phyloP scores from a whole-genome alignment of 2,797 vertebrate genomes.

The Mastacembelus armatus region DNA sequence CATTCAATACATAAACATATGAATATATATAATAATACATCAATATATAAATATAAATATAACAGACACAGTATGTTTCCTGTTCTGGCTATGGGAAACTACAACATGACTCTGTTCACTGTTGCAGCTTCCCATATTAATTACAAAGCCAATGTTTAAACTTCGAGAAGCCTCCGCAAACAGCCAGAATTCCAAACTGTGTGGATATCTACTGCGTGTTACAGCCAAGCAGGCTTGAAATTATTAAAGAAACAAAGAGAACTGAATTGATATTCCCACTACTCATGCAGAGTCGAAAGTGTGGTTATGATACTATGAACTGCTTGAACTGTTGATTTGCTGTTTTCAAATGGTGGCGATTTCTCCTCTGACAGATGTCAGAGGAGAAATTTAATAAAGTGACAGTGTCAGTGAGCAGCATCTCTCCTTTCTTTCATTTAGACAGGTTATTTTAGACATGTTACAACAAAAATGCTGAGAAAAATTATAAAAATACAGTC shows the following conservation, averaged over 20 bases:
- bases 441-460: too few species aligned
- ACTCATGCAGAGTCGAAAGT: too few species aligned
- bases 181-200: constrained; percentile 27
- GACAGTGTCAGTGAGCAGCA: too few species aligned
- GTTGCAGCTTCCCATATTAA: constrained; percentile 20
- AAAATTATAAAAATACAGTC: background rate
- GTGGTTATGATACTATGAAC: too few species aligned
- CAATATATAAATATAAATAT: constrained; percentile 5
- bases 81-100: constrained; percentile 38
- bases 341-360: background rate
- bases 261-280: constrained; percentile 12
- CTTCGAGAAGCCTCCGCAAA: constrained; percentile 31
- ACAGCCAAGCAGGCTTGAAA: constrained; percentile 23
- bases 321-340: too few species aligned
- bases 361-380: background rate
- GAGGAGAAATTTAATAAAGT: too few species aligned
- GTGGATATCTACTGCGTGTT: too few species aligned
- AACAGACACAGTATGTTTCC: constrained; percentile 11
- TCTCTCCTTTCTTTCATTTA: too few species aligned
- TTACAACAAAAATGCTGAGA: too few species aligned
- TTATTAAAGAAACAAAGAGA: constrained; percentile 5
- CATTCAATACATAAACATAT: constrained; percentile 22
- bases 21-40: too few species aligned
- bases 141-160: constrained; percentile 57
- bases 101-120: constrained; percentile 4